Evolutionary conservation across 2,888 invertebrate species (phyloP).

Genomic region (Acronicta alni): DNA sequence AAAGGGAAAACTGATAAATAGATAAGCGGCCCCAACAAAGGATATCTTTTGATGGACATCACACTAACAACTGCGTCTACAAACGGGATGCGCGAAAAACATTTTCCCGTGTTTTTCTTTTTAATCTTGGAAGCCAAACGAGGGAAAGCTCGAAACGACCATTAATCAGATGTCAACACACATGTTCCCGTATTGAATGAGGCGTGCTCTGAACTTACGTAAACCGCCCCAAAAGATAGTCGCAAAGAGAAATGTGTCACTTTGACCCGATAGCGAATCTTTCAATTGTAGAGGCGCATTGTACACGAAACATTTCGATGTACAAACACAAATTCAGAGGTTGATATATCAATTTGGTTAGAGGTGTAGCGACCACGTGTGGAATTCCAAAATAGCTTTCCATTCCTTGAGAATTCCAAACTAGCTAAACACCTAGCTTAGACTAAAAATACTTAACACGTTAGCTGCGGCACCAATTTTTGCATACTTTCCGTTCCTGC

Average conservation of each 20-base stretch:
- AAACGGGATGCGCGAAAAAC: slow-evolving; percentile 45
- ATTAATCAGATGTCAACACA: slow-evolving; percentile 79
- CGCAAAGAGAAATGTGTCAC: slow-evolving; percentile 63
- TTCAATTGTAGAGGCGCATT: slow-evolving; percentile 52
- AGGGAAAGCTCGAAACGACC: slow-evolving; percentile 61
- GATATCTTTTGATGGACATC: slow-evolving; percentile 34
- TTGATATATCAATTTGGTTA: slow-evolving; percentile 15
- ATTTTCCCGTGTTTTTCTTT: slow-evolving; percentile 61
- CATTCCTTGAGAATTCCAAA: too few relatives aligned
- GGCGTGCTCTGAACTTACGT: slow-evolving; percentile 62
- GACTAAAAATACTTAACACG: too few relatives aligned
- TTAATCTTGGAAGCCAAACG: slow-evolving; percentile 60
- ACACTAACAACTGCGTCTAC: slow-evolving; percentile 38
- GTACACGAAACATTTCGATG: slow-evolving; percentile 14
- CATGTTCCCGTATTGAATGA: slow-evolving; percentile 68
- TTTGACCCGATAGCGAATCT: slow-evolving; percentile 63
- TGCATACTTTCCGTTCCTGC: too few relatives aligned
- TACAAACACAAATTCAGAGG: slow-evolving; percentile 21
- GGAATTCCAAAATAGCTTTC: slow-evolving; percentile 8
- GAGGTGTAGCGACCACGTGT: slow-evolving; percentile 8
- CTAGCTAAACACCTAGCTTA: too few relatives aligned
- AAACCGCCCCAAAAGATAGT: slow-evolving; percentile 65
- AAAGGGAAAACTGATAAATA: slow-evolving; percentile 26
- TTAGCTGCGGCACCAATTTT: too few relatives aligned
- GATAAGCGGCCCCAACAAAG: slow-evolving; percentile 35